Percentiles rank a stretch among this genome's conserved stretches.
Evolutionary conservation across 2,113 vertebrate species (phyloP).

Genomic region (Nicator chloris): DNA sequence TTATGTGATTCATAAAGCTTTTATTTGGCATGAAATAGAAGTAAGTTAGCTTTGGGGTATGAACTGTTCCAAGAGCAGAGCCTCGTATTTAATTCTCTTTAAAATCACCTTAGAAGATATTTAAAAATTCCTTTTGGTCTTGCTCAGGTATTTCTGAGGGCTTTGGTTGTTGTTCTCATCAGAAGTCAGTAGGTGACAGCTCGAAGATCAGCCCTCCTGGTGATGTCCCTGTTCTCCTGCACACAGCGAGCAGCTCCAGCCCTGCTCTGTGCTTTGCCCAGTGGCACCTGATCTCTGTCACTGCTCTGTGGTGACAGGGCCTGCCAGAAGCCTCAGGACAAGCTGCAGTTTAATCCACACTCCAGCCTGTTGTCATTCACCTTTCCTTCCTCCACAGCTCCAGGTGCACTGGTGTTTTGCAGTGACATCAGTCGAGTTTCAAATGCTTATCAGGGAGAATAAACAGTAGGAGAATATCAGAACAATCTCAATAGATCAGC

Average conservation of each 20-base stretch:
- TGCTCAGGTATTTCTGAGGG: neutral
- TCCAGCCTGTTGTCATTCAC: neutral
- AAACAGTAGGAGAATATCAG: neutral
- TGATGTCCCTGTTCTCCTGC: neutral
- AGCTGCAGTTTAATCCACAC: neutral
- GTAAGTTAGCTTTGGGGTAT: slow-evolving; percentile 49
- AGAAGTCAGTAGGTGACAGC: neutral
- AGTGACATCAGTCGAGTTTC: accelerated
- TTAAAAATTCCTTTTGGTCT: slow-evolving; percentile 23
- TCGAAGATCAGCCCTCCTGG: neutral
- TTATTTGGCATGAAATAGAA: slow-evolving; percentile 63
- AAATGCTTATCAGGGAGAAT: neutral
- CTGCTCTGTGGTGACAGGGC: neutral
- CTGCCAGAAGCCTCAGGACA: neutral
- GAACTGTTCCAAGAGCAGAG: slow-evolving; percentile 12
- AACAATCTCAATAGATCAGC: neutral
- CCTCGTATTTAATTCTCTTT: slow-evolving; percentile 59
- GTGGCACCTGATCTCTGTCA: neutral
- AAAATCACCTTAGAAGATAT: slow-evolving; percentile 29
- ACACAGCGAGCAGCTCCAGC: accelerated
- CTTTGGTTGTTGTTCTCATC: neutral
- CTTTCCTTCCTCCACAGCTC: neutral
- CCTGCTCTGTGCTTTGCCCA: neutral
- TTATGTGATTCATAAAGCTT: slow-evolving; percentile 59
- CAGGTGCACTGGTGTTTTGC: neutral